phyloP scores from a whole-genome alignment of 2,888 invertebrate genomes.

The Andricus quercusramuli region DNA sequence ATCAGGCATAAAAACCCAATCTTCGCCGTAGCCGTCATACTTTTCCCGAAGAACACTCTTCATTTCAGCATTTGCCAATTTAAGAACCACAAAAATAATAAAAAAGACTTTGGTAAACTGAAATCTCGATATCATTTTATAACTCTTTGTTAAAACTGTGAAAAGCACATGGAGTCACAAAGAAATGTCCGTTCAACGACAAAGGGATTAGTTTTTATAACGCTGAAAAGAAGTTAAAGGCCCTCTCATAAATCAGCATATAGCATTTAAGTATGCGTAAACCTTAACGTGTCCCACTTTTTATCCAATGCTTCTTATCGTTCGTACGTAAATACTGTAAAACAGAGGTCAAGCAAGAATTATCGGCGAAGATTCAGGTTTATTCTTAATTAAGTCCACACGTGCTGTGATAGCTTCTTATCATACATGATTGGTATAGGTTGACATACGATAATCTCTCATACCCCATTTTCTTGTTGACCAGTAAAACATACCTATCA shows the following conservation, averaged over 20 bases:
- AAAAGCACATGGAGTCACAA: neutral
- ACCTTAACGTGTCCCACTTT: slow-evolving; percentile 65
- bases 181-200: neutral
- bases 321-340: slow-evolving; percentile 68
- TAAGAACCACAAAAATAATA: neutral
- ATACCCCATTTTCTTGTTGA: slow-evolving; percentile 33
- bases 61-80: slow-evolving; percentile 49
- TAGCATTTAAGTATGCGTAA: slow-evolving; percentile 52
- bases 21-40: slow-evolving; percentile 75
- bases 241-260: slow-evolving; percentile 66
- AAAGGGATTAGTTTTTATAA: slow-evolving; percentile 17
- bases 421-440: slow-evolving; percentile 43
- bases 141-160: neutral
- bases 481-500: neutral
- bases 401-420: slow-evolving; percentile 55
- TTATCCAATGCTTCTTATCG: slow-evolving; percentile 67
- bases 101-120: neutral
- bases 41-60: slow-evolving; percentile 68
- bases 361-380: slow-evolving; percentile 59
- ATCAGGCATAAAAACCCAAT: slow-evolving; percentile 78
- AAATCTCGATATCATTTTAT: neutral
- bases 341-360: slow-evolving; percentile 62
- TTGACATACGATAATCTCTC: slow-evolving; percentile 17
- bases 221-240: neutral
- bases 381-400: slow-evolving; percentile 50